These are phyloP conservation scores for Amphibalanus amphitrite DNA, from an alignment of 1,140 invertebrate species.

Conservation along the genomic window DNA sequence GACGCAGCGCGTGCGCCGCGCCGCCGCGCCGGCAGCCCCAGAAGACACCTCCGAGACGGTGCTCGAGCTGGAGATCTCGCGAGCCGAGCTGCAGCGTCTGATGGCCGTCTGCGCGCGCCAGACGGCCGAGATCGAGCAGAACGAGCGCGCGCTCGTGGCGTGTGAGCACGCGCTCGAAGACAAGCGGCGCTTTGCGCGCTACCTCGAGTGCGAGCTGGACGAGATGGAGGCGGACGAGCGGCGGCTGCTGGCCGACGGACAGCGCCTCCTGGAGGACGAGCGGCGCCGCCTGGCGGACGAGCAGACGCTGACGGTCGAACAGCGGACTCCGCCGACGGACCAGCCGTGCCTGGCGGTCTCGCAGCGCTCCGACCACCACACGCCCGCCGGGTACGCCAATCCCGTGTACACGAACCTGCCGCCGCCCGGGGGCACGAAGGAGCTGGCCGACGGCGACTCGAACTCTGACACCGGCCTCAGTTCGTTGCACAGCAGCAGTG, in stretches of 20 bases:
- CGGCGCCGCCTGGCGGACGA: not conserved
- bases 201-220: constrained; percentile 3
- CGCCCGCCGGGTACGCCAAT: not conserved
- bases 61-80: not conserved
- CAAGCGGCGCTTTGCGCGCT: not conserved
- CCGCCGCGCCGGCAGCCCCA: not conserved
- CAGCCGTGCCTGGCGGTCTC: not conserved
- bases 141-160: not conserved
- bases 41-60: not conserved
- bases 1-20: not conserved
- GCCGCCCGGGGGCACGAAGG: not conserved
- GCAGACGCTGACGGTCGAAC: not conserved
- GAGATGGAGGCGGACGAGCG: not conserved
- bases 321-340: not conserved
- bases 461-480: constrained; percentile 38
- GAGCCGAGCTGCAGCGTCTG: not conserved
- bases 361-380: not conserved
- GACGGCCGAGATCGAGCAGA: not conserved
- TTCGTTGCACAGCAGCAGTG: constrained; percentile 34
- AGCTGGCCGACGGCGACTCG: constrained; percentile 23
- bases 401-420: not conserved
- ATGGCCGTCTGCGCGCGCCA: not conserved
- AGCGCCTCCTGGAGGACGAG: not conserved
- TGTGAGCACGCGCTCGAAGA: not conserved
- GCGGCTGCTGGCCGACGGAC: not conserved